Evolutionary conservation across 2,113 vertebrate genomes (phyloP), one percentile per base, ranked within the genome.

Genomic region (Vulpes ferrilata): DNA sequence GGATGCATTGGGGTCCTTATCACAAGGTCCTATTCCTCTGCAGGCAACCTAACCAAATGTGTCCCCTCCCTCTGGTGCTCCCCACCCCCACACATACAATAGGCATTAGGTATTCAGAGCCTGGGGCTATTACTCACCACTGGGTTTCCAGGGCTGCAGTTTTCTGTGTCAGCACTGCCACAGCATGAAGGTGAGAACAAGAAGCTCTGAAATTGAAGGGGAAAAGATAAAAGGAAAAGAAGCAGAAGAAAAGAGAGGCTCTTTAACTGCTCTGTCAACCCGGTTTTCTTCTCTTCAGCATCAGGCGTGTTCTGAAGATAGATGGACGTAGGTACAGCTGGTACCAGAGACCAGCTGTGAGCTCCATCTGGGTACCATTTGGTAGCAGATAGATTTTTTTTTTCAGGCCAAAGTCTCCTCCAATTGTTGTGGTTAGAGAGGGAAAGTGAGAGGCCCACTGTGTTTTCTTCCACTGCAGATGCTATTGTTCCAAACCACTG

Each of bases 171-270:
- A 92, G 25, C 71, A n/a, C 86, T 79, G 11, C 79, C 51, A 88
- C 38, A 92, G 97, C 97, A 96, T 79, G 90, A 98, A 97, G 86
- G 81, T 96, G 78, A 94, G 74, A 98, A 98, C 96, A 97, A 94
- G 15, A 73, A 60, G 84, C 90, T 74, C 79, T 11, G 73, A 96
- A 88, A 51, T 20, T 20, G 83, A 86, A 95, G 82, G 80, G 83
- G 55, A 53, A 82, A 64, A 96, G 97, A 97, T 95, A 81, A 96
- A 98, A 96, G 94, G 71, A 20, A 93, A 95, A 81, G 88, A n/a
- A n/a, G 60, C 78, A 51, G 92, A 65, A 53, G 67, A 88, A 91
- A 69, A 67, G 87, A 76, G 88, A 86, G 62, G 74, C 80, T 48
- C 73, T 95, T 78, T 20, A 80, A 90, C 25, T 51, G 23, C 0